phyloP scores from a whole-genome alignment of 2,888 invertebrate genomes.

The Morpho achilles region DNA sequence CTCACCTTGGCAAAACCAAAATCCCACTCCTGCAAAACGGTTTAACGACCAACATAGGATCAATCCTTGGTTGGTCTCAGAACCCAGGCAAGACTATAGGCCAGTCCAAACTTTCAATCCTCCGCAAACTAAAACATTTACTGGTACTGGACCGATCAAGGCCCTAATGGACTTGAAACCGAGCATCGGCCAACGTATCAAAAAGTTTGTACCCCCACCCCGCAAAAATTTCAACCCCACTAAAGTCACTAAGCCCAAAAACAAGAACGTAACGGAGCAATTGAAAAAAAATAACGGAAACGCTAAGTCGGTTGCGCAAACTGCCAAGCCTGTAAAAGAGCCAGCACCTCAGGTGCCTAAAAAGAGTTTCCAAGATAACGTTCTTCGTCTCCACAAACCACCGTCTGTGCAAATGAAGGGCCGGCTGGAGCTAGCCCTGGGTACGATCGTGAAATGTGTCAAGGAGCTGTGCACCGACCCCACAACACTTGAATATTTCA shows the following conservation, averaged over 20 bases:
- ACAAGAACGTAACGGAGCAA: constrained; percentile 17
- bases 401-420: constrained; percentile 47
- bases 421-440: constrained; percentile 60
- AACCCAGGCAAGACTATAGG: constrained; percentile 7
- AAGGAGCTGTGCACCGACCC: constrained; percentile 27
- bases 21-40: constrained; percentile 35
- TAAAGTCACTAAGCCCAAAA: constrained; percentile 40
- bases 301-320: constrained; percentile 9
- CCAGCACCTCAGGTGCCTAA: not conserved
- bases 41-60: constrained; percentile 30
- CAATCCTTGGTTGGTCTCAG: constrained; percentile 24
- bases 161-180: constrained; percentile 30
- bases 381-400: constrained; percentile 38
- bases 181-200: constrained; percentile 28
- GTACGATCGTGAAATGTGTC: constrained; percentile 50
- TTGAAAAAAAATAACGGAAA: constrained; percentile 3
- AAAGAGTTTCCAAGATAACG: constrained; percentile 17
- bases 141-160: not conserved
- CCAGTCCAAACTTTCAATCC: constrained; percentile 1
- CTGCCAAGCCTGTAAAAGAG: constrained; percentile 1
- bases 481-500: constrained; percentile 25
- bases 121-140: constrained; percentile 8
- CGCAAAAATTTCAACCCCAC: constrained; percentile 37
- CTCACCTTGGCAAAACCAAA: constrained; percentile 38
- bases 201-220: constrained; percentile 20